A percentile compares a stretch with the other conserved stretches of the same genome.
phyloP scores from a whole-genome alignment of 2,113 vertebrate species.

The Panthera uncia region DNA sequence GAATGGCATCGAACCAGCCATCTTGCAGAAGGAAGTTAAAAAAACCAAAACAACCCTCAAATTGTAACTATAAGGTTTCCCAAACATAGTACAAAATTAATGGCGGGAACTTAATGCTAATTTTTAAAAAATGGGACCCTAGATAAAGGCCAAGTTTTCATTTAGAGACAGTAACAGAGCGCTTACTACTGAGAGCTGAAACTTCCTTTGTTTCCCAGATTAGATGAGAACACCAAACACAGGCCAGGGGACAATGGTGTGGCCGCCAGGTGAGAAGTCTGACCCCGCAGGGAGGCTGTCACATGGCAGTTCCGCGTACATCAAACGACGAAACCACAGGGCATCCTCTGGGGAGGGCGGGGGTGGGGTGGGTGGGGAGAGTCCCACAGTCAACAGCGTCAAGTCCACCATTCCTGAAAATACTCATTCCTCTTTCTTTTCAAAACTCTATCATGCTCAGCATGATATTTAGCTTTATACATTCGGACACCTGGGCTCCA shows the following conservation, averaged over 20 bases:
- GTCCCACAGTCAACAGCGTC: not conserved
- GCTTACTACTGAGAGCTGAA: not conserved
- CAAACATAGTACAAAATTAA: not conserved
- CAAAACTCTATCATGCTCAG: not conserved
- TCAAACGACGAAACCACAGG: not conserved
- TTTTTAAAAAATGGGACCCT: not conserved
- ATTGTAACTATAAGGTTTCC: not conserved
- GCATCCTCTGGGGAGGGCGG: too few relatives aligned
- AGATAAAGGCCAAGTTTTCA: conserved; percentile 2
- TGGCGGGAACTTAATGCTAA: not conserved
- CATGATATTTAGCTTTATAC: not conserved
- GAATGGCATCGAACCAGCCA: not conserved
- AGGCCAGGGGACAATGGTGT: not conserved
- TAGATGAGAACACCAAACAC: not conserved
- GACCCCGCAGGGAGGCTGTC: too few relatives aligned
- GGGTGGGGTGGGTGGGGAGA: too few relatives aligned
- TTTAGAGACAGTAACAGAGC: not conserved
- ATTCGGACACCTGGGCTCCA: not conserved
- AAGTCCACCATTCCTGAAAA: not conserved
- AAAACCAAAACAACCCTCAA: not conserved
- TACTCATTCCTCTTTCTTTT: not conserved
- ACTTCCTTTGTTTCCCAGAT: not conserved
- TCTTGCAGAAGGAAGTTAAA: not conserved
- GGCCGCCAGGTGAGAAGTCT: not conserved
- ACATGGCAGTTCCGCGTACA: not conserved